Evolutionary conservation across 1,140 invertebrate genomes (phyloP), one percentile per base, ranked within the genome.

Genomic region (Drosophila rufa): DNA sequence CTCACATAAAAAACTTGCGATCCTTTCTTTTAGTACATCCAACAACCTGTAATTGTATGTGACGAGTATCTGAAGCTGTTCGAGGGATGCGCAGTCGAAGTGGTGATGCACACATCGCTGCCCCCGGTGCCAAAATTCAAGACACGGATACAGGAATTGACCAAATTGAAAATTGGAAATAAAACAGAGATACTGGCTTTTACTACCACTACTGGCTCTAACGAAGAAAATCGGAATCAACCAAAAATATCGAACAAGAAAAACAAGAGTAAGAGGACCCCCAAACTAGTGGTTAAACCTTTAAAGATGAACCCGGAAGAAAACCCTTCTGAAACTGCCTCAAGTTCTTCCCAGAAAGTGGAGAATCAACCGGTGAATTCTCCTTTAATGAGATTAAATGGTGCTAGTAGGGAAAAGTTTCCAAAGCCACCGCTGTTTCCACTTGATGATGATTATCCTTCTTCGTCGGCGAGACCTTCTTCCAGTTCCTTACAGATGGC

Each of bases 71-170:
- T 83, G 2, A 12, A 27, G 3, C 2, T 15, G 15, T 17, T 79
- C 3, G 51, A 46, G 7, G 22, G 9, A 2, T 11, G 70, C 5
- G 50, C 45, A 12, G 56, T 66, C 3, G 30, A 66, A n/a, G 45
- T 48, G 4, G 45, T 82, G 4, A 58, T 82, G 19, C 40, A 79
- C 12, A 51, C 50, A 2, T 30, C 80, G 3, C 38, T 67, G 45
- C 75, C 80, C 3, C 43, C 61, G 0, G 19, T 67, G 8, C 0
- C 43, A 3, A 17, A 25, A 15, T 69, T 67, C 19, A 38, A 43
- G 15, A 15, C 43, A 3, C 61, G 65, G 8, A n/a, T 65, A 9
- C 12, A 22, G 2, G 30, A 12, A 5, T 11, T 68, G 1, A 17
- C 8, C 2, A 22, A 22, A 12, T 64, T 38, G 36, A 4, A 22